phyloP scores from a whole-genome alignment of 2,888 invertebrate genomes.

The Platynereis dumerilii region DNA sequence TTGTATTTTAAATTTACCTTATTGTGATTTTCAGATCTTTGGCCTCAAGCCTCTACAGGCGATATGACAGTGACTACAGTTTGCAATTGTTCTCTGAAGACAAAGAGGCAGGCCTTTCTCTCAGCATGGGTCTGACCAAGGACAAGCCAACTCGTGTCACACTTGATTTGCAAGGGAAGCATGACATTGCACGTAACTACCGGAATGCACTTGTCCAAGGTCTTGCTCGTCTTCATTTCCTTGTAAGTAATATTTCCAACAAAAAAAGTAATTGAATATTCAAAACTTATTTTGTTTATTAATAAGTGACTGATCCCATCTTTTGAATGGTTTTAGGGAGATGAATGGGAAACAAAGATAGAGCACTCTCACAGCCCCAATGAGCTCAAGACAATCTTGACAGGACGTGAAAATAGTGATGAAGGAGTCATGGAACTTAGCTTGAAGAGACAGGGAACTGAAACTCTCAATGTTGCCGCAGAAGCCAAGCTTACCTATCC shows the following conservation, averaged over 20 bases:
- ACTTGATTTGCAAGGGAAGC: background rate
- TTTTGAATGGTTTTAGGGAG: conserved; percentile 15
- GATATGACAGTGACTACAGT: background rate
- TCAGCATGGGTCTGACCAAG: background rate
- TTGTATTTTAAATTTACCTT: too few relatives aligned
- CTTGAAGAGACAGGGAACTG: conserved; percentile 23
- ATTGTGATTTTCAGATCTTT: too few relatives aligned
- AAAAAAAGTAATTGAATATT: too few relatives aligned
- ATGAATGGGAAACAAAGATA: conserved; percentile 23
- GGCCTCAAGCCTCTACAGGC: background rate
- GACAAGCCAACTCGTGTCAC: conserved; percentile 2
- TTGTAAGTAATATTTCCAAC: too few relatives aligned
- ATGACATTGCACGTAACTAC: conserved; percentile 2
- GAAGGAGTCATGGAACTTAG: conserved; percentile 24
- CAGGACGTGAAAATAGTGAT: conserved; percentile 8
- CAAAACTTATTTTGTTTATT: too few relatives aligned
- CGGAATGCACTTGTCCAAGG: too few relatives aligned
- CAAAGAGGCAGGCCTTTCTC: background rate
- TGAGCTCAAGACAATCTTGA: conserved; percentile 22
- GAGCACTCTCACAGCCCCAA: conserved; percentile 28
- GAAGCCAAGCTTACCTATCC: conserved; percentile 12
- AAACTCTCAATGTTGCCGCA: conserved; percentile 22
- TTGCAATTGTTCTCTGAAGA: background rate
- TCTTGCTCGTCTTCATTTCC: too few relatives aligned
- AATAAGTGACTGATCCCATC: background rate